Percentiles rank a stretch among this genome's conserved stretches.
Evolutionary conservation across 2,888 invertebrate genomes (phyloP).

Genomic region (Eilema caniola): DNA sequence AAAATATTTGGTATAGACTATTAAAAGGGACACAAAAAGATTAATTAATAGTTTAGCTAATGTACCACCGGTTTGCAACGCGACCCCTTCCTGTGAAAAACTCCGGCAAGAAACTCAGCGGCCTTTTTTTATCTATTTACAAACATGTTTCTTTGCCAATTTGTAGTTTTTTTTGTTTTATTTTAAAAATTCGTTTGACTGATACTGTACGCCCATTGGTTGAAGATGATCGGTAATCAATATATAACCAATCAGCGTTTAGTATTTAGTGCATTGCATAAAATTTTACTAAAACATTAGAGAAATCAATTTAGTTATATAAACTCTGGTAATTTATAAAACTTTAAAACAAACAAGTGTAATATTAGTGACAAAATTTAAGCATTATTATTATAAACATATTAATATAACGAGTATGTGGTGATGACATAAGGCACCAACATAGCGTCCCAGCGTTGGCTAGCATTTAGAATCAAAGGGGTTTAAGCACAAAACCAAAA

Average conservation of each 20-base stretch:
- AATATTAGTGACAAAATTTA: slow-evolving; percentile 19
- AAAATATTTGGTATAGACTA: no score
- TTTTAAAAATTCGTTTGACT: no score
- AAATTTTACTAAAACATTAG: no score
- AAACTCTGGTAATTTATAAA: neutral
- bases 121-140: neutral
- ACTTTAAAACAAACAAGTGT: neutral
- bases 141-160: neutral
- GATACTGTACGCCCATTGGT: no score
- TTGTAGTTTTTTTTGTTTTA: neutral
- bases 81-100: neutral
- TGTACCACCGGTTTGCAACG: neutral
- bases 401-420: neutral
- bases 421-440: slow-evolving; percentile 5
- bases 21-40: no score
- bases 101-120: neutral
- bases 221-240: no score
- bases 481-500: slow-evolving; percentile 17
- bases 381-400: slow-evolving; percentile 11
- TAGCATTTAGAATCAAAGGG: slow-evolving; percentile 9
- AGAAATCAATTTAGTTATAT: neutral
- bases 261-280: no score
- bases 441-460: slow-evolving; percentile 14
- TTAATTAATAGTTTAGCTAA: neutral
- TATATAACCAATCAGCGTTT: no score